phyloP scores from a whole-genome alignment of 2,888 invertebrate species.

The Polyploca ridens region DNA sequence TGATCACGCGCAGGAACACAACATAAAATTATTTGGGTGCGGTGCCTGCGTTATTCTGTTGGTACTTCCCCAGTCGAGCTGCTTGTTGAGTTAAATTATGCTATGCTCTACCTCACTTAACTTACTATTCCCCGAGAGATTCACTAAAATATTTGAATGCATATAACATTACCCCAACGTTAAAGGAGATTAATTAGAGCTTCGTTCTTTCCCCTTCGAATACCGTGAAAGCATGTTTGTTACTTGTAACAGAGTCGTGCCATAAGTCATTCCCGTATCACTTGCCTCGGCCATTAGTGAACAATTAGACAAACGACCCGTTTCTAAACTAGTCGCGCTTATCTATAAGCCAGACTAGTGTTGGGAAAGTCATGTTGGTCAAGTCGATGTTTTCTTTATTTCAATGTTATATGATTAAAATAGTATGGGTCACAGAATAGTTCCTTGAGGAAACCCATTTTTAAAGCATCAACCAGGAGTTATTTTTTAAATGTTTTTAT shows the following conservation, averaged over 20 bases:
- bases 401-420: not conserved
- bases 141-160: not conserved
- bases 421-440: not conserved
- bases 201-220: conserved; percentile 10
- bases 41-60: too few species aligned
- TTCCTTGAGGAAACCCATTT: not conserved
- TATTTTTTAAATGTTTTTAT: too few species aligned
- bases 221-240: conserved; percentile 10
- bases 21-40: too few species aligned
- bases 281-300: conserved; percentile 58
- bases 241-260: conserved; percentile 30
- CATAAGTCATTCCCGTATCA: conserved; percentile 56
- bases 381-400: not conserved
- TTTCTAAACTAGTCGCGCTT: conserved; percentile 50
- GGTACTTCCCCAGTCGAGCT: too few species aligned
- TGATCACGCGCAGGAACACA: too few species aligned
- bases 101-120: too few species aligned
- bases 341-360: conserved; percentile 41
- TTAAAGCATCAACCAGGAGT: too few species aligned
- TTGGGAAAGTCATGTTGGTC: conserved; percentile 17
- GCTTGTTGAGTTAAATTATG: too few species aligned
- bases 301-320: conserved; percentile 69
- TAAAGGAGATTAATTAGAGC: conserved; percentile 6
- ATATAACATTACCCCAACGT: not conserved
- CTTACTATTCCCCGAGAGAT: not conserved